Base-by-base conservation (phyloP, 2,113 vertebrate genomes). In the Nerophis ophidion region DNA sequence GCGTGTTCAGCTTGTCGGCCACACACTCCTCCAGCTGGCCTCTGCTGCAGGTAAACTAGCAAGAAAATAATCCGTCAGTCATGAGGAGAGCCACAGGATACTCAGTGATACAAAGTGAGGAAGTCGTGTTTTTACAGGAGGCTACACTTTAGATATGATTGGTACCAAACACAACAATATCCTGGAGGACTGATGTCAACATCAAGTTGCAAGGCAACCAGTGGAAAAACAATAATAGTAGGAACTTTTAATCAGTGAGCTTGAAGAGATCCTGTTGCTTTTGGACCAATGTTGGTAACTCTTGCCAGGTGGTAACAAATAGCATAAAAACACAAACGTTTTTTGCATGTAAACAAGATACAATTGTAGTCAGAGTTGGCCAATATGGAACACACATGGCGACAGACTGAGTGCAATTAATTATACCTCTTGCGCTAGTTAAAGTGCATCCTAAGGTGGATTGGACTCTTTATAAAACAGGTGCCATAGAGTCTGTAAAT, bases 41-140 rank as follows among this genome's bases (percentile, higher is more conserved):
- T 42, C 80, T 91, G 84, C 91, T 92, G 84, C 96, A 99, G 77
- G 90, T 86, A 53, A 98, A 95, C 96, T 98, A 73, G 9, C 9
- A 48, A 35, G 51, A 57, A 58, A 48, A 26, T 1, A 65, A 9
- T 57, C 64, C 38, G 1, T 36, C 16, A 66, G 33, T 5, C 15
- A 46, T 5, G 19, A 46, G 44, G 16, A 13, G 8, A n/a, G 40
- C 40, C 40, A 44, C 40, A 26, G 26, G 26, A 26, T 26, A 12
- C 40, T 40, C 7, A 40, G 36, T 3, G 53, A 40, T 55, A 17
- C 7, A 5, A 54, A 54, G 34, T n/a, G 52, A 4, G 40, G 8
- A 16, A 40, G n/a, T 12, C 12, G 53, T 9, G 8, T 40, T 55
- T 40, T 55, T 16, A 40, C 36, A 40, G 53, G 53, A 7, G 15